Conservation (phyloP, 2,113 vertebrate species). For the Beaufortia kweichowensis region DNA sequence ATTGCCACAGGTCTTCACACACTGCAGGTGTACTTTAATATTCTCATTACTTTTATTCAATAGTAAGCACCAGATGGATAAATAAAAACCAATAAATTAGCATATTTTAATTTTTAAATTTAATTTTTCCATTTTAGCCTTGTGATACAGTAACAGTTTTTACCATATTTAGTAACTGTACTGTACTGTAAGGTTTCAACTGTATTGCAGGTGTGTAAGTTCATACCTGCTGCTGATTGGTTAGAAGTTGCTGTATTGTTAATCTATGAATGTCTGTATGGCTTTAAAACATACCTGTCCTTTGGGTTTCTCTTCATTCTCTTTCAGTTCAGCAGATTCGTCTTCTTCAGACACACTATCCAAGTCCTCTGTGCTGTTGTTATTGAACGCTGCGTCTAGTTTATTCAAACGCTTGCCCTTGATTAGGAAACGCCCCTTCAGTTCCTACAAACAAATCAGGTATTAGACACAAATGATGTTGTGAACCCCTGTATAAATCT, state of each 20-base stretch:
- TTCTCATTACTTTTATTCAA: too few relatives aligned
- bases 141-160: too few relatives aligned
- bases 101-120: too few relatives aligned
- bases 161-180: too few relatives aligned
- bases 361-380: conserved; percentile 71
- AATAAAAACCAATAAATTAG: too few relatives aligned
- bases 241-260: neutral
- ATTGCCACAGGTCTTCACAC: neutral
- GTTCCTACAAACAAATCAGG: conserved; percentile 71
- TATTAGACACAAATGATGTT: neutral
- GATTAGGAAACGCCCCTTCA: conserved; percentile 87
- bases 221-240: neutral
- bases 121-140: too few relatives aligned
- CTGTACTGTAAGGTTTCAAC: neutral
- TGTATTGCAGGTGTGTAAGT: neutral
- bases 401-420: conserved; percentile 92
- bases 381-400: conserved; percentile 71
- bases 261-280: neutral
- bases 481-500: neutral
- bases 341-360: conserved; percentile 92
- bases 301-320: conserved; percentile 68
- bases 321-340: conserved; percentile 86
- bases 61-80: too few relatives aligned
- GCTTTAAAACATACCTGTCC: conserved; percentile 36
- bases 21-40: neutral